A percentile compares a stretch with the other conserved stretches of the same genome.
Evolutionary conservation across 2,113 vertebrate species (phyloP).

Genomic region (Hystrix cristata): DNA sequence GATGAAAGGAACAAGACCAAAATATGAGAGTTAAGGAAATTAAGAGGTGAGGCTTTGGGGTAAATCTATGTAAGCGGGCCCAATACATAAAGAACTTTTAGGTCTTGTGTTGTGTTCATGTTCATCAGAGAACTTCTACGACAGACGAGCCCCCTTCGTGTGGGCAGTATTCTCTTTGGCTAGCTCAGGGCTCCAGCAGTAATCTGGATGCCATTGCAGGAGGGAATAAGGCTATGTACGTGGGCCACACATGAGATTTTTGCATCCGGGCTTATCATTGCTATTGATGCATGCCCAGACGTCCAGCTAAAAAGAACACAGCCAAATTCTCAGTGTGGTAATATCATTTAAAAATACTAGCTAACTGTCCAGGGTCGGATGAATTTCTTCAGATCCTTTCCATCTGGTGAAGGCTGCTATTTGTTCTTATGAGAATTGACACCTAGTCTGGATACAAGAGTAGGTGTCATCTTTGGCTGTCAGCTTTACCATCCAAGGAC

Average conservation of each 20-base stretch:
- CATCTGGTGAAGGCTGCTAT: background rate
- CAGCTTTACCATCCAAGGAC: background rate
- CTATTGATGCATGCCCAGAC: background rate
- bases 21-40: background rate
- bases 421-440: conserved; percentile 25
- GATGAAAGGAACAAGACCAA: background rate
- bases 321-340: background rate
- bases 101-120: background rate
- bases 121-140: background rate
- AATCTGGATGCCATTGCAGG: background rate
- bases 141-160: background rate
- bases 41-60: background rate
- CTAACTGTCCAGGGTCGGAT: background rate
- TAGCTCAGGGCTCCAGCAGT: background rate
- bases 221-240: background rate
- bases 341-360: background rate
- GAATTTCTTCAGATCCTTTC: background rate
- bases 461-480: background rate
- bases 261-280: background rate
- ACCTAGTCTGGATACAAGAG: background rate
- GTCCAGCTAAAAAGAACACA: background rate
- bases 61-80: background rate
- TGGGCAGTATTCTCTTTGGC: background rate
- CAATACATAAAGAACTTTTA: background rate
- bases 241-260: background rate